Base-by-base conservation (phyloP, 2,113 vertebrate species). In the Chloropsis cyanopogon region DNA sequence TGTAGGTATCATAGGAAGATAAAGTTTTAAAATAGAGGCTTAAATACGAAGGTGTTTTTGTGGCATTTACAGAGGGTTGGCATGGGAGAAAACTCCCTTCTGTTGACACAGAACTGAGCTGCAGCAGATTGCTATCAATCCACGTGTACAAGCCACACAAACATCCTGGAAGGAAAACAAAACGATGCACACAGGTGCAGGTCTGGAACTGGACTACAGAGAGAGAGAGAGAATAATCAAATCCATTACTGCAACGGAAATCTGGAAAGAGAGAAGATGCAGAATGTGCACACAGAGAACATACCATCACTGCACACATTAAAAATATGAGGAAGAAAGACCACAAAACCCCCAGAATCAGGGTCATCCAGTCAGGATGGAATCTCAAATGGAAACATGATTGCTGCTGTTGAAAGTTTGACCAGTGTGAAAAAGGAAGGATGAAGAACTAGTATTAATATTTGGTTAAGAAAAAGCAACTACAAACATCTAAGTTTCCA, bases 361-460 rank as follows among this genome's bases (percentile, higher is more conserved):
- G 0, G 2, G 49, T 44, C 39, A 54, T 4, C 3, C 39, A 29
- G 20, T 46, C 44, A 72, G 31, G 31, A 79, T 11, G 7, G 14
- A 60, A 49, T 39, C 37, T 72, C 0, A 3, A 68, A 71, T 47
- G 10, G 23, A 39, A 71, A 39, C 4, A 7, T 1, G 18, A 73
- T 0, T 22, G 33, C 63, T 33, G 33, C 25, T 2, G 3, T 1
- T 52, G 11, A 20, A 29, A n/a, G 26, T 50, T 0, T 52, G 35
- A 47, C 6, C 66, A 47, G 21, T 11, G 35, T 33, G 17, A 50
- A 79, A 79, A 47, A 39, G 9, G 23, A 54, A 54, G 25, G 23
- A 42, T 54, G 23, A 39, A 84, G 18, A 92, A 53, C 2, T 1
- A 61, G 18, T 15, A 26, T 24, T 60, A 52, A 4, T n/a, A 76